A percentile compares a stretch with the other conserved stretches of the same genome.
Evolutionary conservation across 2,113 vertebrate species (phyloP).

Genomic region (Semnornis frantzii): DNA sequence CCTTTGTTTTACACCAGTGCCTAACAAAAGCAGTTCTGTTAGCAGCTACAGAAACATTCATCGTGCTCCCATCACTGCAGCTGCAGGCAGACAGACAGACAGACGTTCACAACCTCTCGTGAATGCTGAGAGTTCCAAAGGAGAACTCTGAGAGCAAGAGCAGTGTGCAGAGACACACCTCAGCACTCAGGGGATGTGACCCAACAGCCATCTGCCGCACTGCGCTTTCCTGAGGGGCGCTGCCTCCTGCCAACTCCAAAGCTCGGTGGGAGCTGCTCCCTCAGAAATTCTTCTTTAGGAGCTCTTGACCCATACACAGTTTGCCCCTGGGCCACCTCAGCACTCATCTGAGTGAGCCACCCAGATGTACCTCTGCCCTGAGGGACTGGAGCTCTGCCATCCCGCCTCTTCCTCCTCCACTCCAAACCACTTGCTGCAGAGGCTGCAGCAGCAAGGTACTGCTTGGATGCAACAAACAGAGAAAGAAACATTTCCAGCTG

Average conservation of each 20-base stretch:
- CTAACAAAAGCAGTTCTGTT: not conserved
- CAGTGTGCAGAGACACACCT: too few relatives aligned
- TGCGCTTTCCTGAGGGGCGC: not conserved
- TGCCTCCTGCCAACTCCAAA: not conserved
- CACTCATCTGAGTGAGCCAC: not conserved
- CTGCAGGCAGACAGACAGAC: not conserved
- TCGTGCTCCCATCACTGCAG: not conserved
- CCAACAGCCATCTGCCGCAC: not conserved
- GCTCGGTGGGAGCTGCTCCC: not conserved
- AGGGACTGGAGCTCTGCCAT: not conserved
- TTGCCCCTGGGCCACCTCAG: not conserved
- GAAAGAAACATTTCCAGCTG: not conserved
- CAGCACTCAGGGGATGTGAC: not conserved
- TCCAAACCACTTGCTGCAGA: not conserved
- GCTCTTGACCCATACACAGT: not conserved
- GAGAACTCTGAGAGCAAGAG: too few relatives aligned
- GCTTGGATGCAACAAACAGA: not conserved
- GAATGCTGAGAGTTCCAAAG: too few relatives aligned
- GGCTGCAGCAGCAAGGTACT: not conserved
- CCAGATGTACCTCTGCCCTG: too few relatives aligned
- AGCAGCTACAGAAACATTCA: fast-evolving
- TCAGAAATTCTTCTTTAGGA: not conserved
- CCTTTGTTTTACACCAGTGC: not conserved
- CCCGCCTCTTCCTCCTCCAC: not conserved
- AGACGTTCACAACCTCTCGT: not conserved